Conservation (phyloP, 2,888 invertebrate genomes). For the Perizoma affinitatum region DNA sequence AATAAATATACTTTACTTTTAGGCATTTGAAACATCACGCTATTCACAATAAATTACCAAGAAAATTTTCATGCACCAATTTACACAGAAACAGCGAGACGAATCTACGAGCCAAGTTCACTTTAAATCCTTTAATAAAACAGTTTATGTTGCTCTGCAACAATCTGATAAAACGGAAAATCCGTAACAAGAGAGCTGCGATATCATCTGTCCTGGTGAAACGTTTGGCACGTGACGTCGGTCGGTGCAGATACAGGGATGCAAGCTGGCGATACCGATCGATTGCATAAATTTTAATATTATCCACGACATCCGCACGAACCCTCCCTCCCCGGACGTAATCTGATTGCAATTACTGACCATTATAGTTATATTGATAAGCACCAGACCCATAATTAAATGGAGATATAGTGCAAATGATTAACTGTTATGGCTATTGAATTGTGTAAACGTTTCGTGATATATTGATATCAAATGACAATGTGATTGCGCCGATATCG, state of each 20-base stretch:
- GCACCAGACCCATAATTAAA: conserved; percentile 56
- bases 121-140: conserved; percentile 27
- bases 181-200: conserved; percentile 39
- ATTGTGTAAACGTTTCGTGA: conserved; percentile 42
- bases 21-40: too few relatives aligned
- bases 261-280: conserved; percentile 61
- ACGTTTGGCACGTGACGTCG: conserved; percentile 53
- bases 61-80: neutral
- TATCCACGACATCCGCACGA: conserved; percentile 40
- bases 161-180: conserved; percentile 46
- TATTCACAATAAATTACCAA: neutral
- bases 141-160: conserved; percentile 31
- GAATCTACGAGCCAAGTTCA: conserved; percentile 23
- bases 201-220: conserved; percentile 55
- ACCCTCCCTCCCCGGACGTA: conserved; percentile 30
- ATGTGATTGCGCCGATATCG: conserved; percentile 38
- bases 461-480: conserved; percentile 40
- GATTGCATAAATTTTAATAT: conserved; percentile 73
- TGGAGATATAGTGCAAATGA: conserved; percentile 48
- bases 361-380: conserved; percentile 54
- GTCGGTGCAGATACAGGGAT: conserved; percentile 47
- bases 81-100: conserved; percentile 9
- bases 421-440: conserved; percentile 42
- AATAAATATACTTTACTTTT: too few relatives aligned
- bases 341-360: conserved; percentile 54